Conservation (phyloP, 2,113 vertebrate species). For the Scophthalmus maximus region DNA sequence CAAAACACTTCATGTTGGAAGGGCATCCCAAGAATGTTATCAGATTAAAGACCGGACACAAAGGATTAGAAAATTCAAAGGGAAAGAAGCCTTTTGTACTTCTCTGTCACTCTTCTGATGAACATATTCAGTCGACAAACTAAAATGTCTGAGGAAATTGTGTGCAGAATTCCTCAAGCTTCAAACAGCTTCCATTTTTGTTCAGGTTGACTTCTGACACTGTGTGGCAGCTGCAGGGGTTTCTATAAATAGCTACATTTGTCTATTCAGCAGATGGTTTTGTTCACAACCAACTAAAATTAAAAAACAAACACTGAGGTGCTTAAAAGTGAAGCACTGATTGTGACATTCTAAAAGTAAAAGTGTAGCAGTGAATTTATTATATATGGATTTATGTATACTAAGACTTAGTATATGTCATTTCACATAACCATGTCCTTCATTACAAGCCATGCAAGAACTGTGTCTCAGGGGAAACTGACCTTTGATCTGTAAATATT, state of each 20-base stretch:
- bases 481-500: constrained; percentile 82
- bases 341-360: neutral
- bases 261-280: too few species aligned
- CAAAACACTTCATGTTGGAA: neutral
- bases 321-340: constrained; percentile 12
- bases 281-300: too few species aligned
- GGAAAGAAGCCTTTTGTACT: neutral
- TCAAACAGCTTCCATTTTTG: too few species aligned
- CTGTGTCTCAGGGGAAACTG: constrained; percentile 71
- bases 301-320: neutral
- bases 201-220: too few species aligned
- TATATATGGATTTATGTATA: constrained; percentile 10
- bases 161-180: neutral
- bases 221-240: constrained; percentile 8
- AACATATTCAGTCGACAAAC: neutral
- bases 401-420: neutral
- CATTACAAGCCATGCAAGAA: constrained; percentile 57
- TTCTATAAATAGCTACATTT: constrained; percentile 18
- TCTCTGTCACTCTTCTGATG: neutral
- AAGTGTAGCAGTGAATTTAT: constrained; percentile 7
- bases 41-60: neutral
- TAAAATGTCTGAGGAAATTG: too few species aligned
- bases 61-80: neutral
- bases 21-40: neutral
- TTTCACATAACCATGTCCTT: constrained; percentile 33